Base-by-base conservation (phyloP, 2,888 invertebrate species). In the Polymixis flavicincta region DNA sequence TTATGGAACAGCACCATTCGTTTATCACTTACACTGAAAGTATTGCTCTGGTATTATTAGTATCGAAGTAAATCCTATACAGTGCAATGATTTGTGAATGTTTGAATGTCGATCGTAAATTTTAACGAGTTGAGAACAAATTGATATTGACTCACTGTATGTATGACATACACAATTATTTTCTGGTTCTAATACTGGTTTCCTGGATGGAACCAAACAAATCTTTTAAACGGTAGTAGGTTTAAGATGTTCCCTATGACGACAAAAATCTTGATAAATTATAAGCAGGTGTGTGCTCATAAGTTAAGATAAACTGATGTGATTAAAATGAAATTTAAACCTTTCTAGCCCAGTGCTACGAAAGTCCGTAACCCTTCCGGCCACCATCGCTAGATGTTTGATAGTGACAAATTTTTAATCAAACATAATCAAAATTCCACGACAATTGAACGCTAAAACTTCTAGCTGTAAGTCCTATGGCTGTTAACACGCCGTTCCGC, bases 401-500 rank as follows among this genome's bases (percentile, higher is more conserved):
- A 19, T 4, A 48, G 22, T 54, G n/a, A 48, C 52, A 54, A 11
- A n/a, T 19, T 60, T 59, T 59, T 32, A 63, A 80, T 78, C 60
- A 80, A 80, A 67, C 25, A 54, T 25, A 37, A 74, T 80, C 57
- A 59, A 75, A 63, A 71, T 72, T 66, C 42, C 42, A 78, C 72
- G 57, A 78, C 86, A 79, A 70, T 74, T 76, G 71, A 79, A 82
- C 82, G 71, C 76, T 78, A 76, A 71, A 76, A 76, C 78, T 84
- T 70, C 80, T 83, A 76, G 74, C 77, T 78, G 71, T 85, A 85
- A 89, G 83, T 83, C 82, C 83, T 92, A 89, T 89, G 89, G 87
- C 88, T 89, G 87, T 89, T 88, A 90, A 89, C 89, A 85, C 87
- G 89, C 87, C 94, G 95, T 94, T 92, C 92, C 94, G 94, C 91